These are phyloP conservation scores for Eilema sororculum DNA, from an alignment of 2,888 invertebrate species.

Conservation along the genomic window DNA sequence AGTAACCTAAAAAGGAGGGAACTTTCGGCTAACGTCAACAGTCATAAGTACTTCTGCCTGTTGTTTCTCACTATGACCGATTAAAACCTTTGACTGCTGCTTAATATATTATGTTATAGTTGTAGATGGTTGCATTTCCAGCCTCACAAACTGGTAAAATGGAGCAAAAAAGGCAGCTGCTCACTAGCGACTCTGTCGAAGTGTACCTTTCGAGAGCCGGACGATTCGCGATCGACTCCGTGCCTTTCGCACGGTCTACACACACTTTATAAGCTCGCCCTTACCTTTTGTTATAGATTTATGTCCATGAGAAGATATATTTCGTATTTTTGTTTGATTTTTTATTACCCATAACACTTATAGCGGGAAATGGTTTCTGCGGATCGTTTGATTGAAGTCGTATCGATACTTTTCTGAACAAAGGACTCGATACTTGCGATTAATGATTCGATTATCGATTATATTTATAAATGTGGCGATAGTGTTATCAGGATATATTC, in stretches of 20 bases:
- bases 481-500: too few species aligned
- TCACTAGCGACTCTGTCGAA: slow-evolving; percentile 68
- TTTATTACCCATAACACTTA: slow-evolving; percentile 15
- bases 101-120: slow-evolving; percentile 30
- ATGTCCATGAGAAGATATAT: slow-evolving; percentile 27
- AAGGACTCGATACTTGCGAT: not conserved
- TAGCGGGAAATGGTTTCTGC: slow-evolving; percentile 15
- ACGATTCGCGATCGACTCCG: slow-evolving; percentile 46
- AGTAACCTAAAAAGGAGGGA: too few species aligned
- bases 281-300: slow-evolving; percentile 35
- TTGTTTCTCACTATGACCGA: not conserved
- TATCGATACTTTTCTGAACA: slow-evolving; percentile 1
- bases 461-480: not conserved
- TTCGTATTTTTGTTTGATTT: slow-evolving; percentile 17
- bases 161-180: slow-evolving; percentile 78
- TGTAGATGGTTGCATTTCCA: slow-evolving; percentile 73
- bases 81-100: not conserved
- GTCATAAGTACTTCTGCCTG: not conserved
- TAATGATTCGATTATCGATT: not conserved
- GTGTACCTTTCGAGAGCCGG: slow-evolving; percentile 40
- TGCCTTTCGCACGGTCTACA: slow-evolving; percentile 59
- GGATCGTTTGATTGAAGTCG: not conserved
- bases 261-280: slow-evolving; percentile 45
- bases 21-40: not conserved
- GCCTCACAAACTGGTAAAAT: slow-evolving; percentile 73